Evolutionary conservation across 2,888 invertebrate species (phyloP).

Genomic region (Scaptomyza tumidula): DNA sequence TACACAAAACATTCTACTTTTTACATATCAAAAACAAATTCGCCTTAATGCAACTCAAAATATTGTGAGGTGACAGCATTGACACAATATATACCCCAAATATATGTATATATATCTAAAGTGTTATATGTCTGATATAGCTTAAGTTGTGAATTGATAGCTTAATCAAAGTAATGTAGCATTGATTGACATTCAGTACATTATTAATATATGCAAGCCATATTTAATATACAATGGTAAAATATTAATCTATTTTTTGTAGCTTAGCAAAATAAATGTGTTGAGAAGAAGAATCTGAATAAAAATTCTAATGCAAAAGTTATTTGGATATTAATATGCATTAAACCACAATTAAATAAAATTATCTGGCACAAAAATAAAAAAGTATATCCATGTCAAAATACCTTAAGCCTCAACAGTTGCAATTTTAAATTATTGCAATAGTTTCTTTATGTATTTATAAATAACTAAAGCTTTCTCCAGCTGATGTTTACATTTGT

Average conservation of each 20-base stretch:
- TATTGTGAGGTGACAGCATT: slow-evolving; percentile 25
- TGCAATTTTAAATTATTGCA: not conserved
- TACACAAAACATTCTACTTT: slow-evolving; percentile 29
- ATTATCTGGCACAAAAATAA: too few relatives aligned
- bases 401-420: not conserved
- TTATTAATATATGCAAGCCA: too few relatives aligned
- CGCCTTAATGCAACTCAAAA: slow-evolving; percentile 21
- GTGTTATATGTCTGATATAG: too few relatives aligned
- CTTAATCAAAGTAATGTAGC: not conserved
- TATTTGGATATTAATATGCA: too few relatives aligned
- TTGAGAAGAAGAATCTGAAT: too few relatives aligned
- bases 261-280: not conserved
- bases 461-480: not conserved
- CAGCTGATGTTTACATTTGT: too few relatives aligned
- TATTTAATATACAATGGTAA: too few relatives aligned
- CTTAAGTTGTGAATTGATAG: not conserved
- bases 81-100: not conserved
- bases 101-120: too few relatives aligned
- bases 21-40: slow-evolving; percentile 30
- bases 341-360: too few relatives aligned
- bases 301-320: too few relatives aligned
- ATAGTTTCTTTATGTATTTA: not conserved
- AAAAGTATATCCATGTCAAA: not conserved
- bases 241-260: too few relatives aligned
- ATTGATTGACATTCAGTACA: too few relatives aligned